Percentiles rank a stretch among this genome's conserved stretches.
Evolutionary conservation across 1,140 invertebrate species (phyloP).

Genomic region (Linepithema humile): DNA sequence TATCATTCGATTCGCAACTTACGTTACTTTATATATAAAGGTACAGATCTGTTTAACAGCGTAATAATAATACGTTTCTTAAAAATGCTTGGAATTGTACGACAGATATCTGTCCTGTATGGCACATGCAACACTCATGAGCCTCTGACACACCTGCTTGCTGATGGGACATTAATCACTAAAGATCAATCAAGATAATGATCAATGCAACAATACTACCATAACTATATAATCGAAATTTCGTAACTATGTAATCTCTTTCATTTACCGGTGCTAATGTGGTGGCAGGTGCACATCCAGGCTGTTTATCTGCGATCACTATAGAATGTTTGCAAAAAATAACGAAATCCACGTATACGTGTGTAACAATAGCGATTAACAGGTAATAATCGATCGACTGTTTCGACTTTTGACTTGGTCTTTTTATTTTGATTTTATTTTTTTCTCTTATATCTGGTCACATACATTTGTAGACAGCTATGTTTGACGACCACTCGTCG

Average conservation of each 20-base stretch:
- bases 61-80: conserved; percentile 70
- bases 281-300: conserved; percentile 84
- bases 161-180: conserved; percentile 81
- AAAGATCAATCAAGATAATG: conserved; percentile 72
- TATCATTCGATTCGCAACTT: background rate
- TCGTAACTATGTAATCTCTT: conserved; percentile 66
- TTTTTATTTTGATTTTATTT: background rate
- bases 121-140: conserved; percentile 80
- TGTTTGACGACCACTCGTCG: background rate
- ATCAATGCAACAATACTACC: conserved; percentile 56
- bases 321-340: conserved; percentile 65
- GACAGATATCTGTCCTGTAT: conserved; percentile 75
- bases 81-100: conserved; percentile 81
- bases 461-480: conserved; percentile 30
- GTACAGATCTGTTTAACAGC: conserved; percentile 52
- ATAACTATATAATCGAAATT: conserved; percentile 66
- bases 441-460: conserved; percentile 10
- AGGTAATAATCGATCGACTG: conserved; percentile 32
- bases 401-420: background rate
- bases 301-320: conserved; percentile 76
- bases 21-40: conserved; percentile 31
- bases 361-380: conserved; percentile 37
- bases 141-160: conserved; percentile 81
- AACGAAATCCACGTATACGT: conserved; percentile 59
- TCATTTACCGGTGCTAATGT: conserved; percentile 77